Base-by-base conservation (phyloP, 2,888 invertebrate species). In the Megastigmus dorsalis region DNA sequence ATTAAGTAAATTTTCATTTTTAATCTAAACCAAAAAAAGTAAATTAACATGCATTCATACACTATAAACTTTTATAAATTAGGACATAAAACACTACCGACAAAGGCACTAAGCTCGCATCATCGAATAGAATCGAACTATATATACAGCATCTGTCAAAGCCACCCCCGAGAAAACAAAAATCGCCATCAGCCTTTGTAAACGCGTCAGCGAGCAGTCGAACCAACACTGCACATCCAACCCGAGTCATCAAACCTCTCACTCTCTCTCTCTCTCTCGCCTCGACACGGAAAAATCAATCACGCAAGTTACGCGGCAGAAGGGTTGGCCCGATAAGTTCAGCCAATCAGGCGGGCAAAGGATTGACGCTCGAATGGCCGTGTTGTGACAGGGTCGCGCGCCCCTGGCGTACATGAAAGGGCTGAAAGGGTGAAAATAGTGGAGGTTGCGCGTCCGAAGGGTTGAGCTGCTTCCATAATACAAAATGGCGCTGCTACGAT, bases 341-440 rank as follows among this genome's bases (percentile, higher is more conserved):
- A 65, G 80, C 82, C 82, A 84, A 82, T 84, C 54, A 65, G 74
- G 15, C 10, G n/a, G n/a, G n/a, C 6, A 43, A 75, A 30, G 66
- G 83, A 84, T 83, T 83, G 84, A 85, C 84, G 85, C 80, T 66
- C 81, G 83, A 86, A 86, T 84, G n/a, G 80, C 79, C 66, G 79
- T 85, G 84, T 84, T 86, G 85, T 86, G 85, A 86, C 85, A 86
- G 83, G 76, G 77, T 50, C 66, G n/a, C n/a, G n/a, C n/a, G n/a
- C n/a, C n/a, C n/a, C n/a, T n/a, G n/a, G n/a, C n/a, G n/a, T n/a
- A n/a, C n/a, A n/a, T n/a, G n/a, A 74, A 57, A 57, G 45, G 7
- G n/a, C n/a, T n/a, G 48, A 63, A 75, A 76, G 66, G 70, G 77
- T 77, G 74, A 69, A 72, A 52, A 71, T n/a, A n/a, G 65, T 28